phyloP scores from a whole-genome alignment of 2,797 vertebrate species.

The Serranus cabrilla region DNA sequence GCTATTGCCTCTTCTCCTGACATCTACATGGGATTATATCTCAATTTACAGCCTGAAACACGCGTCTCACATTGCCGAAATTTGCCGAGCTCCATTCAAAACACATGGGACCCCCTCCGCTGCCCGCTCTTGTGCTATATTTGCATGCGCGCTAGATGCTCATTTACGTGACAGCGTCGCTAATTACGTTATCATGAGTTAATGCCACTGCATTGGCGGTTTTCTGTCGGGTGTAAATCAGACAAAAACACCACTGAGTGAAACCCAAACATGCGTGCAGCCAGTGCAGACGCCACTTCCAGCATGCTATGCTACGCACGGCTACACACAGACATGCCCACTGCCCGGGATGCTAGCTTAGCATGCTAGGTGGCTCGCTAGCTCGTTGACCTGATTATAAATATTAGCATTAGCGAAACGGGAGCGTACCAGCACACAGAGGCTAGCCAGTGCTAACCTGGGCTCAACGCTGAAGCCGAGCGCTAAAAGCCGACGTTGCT shows the following conservation, averaged over 20 bases:
- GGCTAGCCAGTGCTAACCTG: slow-evolving; percentile 11
- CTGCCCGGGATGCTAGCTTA: slow-evolving; percentile 64
- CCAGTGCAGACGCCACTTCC: slow-evolving; percentile 30
- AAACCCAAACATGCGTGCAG: slow-evolving; percentile 1
- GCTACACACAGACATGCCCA: slow-evolving; percentile 66
- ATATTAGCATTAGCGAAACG: slow-evolving; percentile 66
- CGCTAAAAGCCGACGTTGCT: slow-evolving; percentile 35
- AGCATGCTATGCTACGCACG: slow-evolving; percentile 63
- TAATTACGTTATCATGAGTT: background rate
- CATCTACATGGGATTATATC: background rate
- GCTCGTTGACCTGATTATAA: slow-evolving; percentile 59
- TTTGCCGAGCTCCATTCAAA: slow-evolving; percentile 63
- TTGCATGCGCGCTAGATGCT: slow-evolving; percentile 22
- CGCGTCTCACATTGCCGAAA: background rate
- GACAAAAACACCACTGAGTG: background rate
- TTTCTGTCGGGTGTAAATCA: background rate
- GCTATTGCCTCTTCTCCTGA: background rate
- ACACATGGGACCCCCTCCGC: slow-evolving; percentile 48
- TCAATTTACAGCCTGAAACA: background rate
- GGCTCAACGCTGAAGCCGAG: slow-evolving; percentile 36
- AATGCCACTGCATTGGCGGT: too few relatives aligned
- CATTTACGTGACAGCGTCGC: slow-evolving; percentile 38
- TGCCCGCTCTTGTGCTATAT: slow-evolving; percentile 17
- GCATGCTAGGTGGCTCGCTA: slow-evolving; percentile 73
- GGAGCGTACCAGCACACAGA: slow-evolving; percentile 35